Percentiles rank a stretch among this genome's conserved stretches.
Conservation (phyloP, 2,888 invertebrate species). For the Dorcus hopei region DNA sequence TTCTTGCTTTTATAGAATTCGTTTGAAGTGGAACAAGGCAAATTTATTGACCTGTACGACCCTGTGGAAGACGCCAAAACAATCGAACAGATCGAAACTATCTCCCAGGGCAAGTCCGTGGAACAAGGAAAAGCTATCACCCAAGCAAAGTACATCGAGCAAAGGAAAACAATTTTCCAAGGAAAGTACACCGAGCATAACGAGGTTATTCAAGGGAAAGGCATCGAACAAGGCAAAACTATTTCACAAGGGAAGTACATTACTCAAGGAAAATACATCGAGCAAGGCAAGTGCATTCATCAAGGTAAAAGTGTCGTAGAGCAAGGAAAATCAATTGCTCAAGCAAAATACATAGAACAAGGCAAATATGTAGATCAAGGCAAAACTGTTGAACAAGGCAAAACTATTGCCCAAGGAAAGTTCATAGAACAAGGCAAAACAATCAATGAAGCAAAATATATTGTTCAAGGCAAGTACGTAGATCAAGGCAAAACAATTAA, state of each 20-base stretch:
- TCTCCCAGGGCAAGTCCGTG: conserved; percentile 1
- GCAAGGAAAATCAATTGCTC: conserved; percentile 1
- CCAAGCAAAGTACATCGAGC: conserved; percentile 3
- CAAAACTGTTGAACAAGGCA: conserved; percentile 1
- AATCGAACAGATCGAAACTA: conserved; percentile 1
- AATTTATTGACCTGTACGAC: neutral
- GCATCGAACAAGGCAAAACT: neutral
- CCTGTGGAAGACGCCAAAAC: conserved; percentile 1
- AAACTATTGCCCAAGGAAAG: neutral
- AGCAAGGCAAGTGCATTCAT: conserved; percentile 1
- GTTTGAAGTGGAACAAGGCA: neutral
- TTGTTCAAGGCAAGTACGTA: neutral
- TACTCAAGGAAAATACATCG: conserved; percentile 2
- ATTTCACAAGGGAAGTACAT: neutral
- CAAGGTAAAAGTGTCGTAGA: neutral
- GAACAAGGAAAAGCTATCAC: conserved; percentile 7
- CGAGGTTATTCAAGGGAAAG: conserved; percentile 1
- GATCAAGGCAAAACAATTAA: conserved; percentile 2
- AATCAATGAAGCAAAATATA: neutral
- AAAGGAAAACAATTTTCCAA: neutral
- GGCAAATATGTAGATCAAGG: conserved; percentile 1
- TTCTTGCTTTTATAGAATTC: no score
- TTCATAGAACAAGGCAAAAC: conserved; percentile 1
- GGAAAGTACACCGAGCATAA: conserved; percentile 2
- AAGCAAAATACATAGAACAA: conserved; percentile 2